Conservation (phyloP, 2,113 vertebrate genomes). For the Pitta sordida region DNA sequence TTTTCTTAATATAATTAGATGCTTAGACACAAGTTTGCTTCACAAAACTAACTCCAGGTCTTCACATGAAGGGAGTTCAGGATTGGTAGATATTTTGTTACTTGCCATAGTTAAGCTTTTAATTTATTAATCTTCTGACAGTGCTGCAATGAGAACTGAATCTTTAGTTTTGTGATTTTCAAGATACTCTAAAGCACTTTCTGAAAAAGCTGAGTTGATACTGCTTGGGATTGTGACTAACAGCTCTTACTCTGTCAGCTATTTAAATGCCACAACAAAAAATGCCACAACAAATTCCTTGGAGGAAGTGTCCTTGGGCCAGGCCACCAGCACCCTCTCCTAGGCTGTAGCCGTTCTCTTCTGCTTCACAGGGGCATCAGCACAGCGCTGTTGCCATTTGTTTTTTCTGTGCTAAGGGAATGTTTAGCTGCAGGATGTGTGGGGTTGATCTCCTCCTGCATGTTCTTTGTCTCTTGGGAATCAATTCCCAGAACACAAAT, state of each 20-base stretch:
- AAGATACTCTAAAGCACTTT: background rate
- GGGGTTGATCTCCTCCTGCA: background rate
- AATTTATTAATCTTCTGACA: background rate
- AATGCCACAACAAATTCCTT: background rate
- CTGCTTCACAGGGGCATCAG: background rate
- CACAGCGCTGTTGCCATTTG: background rate
- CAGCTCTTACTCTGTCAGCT: background rate
- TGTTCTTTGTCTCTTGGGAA: accelerated
- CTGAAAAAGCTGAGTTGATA: background rate
- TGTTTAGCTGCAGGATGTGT: background rate
- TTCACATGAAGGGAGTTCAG: background rate
- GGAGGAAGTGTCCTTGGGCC: background rate
- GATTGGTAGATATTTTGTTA: background rate
- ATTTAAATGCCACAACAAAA: background rate
- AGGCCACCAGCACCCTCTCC: background rate
- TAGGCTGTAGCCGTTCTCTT: background rate
- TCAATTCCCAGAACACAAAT: background rate
- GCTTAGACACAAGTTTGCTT: background rate
- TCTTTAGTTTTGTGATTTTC: background rate
- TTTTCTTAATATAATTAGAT: background rate
- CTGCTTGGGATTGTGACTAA: background rate
- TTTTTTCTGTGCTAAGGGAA: background rate
- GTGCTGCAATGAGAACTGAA: background rate
- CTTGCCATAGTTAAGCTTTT: background rate
- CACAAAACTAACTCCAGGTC: background rate